A percentile compares a stretch with the other conserved stretches of the same genome.
phyloP scores from a whole-genome alignment of 1,140 invertebrate genomes.

The Atopsyche davidsoni region DNA sequence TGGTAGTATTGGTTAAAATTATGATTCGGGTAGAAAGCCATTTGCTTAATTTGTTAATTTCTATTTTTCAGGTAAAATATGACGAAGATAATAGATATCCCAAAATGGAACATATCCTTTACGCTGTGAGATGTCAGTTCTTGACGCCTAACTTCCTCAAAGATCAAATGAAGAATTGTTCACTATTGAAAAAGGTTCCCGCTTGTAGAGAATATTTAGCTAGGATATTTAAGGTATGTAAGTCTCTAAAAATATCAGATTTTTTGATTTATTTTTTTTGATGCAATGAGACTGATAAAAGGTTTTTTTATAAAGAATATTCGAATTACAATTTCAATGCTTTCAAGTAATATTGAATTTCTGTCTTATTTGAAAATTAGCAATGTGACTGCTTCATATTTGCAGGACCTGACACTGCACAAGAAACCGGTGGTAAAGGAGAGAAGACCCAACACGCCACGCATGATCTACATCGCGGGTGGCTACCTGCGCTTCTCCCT shows the following conservation, averaged over 20 bases:
- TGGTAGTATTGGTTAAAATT: background rate
- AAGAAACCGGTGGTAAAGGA: conserved; percentile 76
- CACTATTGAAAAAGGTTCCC: conserved; percentile 78
- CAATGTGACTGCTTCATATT: background rate
- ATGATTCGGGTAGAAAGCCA: background rate
- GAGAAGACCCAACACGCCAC: conserved; percentile 74
- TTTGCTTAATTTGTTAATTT: conserved; percentile 6
- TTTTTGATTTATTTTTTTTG: too few relatives aligned
- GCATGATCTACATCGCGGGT: conserved; percentile 84
- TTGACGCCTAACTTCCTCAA: conserved; percentile 83
- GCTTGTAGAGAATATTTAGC: conserved; percentile 85
- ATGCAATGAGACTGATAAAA: too few relatives aligned
- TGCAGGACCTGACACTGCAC: conserved; percentile 71
- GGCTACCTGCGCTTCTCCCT: conserved; percentile 82
- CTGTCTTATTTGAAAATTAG: too few relatives aligned
- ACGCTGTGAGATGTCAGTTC: conserved; percentile 83
- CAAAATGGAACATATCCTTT: conserved; percentile 81
- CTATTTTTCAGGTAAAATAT: conserved; percentile 55
- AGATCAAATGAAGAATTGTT: conserved; percentile 87
- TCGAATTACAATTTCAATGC: too few relatives aligned
- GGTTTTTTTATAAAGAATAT: too few relatives aligned
- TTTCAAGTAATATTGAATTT: too few relatives aligned
- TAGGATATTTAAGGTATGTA: conserved; percentile 72
- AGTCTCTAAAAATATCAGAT: too few relatives aligned
- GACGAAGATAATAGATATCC: conserved; percentile 76